Base-by-base conservation (phyloP, 2,797 vertebrate species). In the Tokudaia tokunoshimensis region DNA sequence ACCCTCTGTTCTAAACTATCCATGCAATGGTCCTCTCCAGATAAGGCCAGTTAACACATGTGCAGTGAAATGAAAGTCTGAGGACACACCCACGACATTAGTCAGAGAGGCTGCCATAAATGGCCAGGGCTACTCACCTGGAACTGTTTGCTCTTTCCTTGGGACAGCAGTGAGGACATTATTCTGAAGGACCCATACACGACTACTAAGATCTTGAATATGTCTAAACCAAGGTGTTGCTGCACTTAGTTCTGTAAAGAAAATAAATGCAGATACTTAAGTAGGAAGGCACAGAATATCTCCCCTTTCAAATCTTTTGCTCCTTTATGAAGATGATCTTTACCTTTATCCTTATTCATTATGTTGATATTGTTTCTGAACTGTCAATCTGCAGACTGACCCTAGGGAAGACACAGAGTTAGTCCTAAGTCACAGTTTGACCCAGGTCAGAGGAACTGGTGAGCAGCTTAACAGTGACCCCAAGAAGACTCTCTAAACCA, bases 121-220 rank as follows among this genome's bases (percentile, higher is more conserved):
- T 34, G 9, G 50, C 55, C 61, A 29, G 31, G 67, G 26, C 17
- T n/a, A 65, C 86, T 95, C 65, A 95, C 96, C 93, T 61, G 94
- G 89, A 84, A 81, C 34, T 0, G 72, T n/a, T 2, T 6, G 6
- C 0, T 57, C 12, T 82, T 65, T 96, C 85, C 89, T 91, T 0
- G 94, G 96, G n/a, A 94, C 84, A 37, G 67, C 74, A 83, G 31
- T 85, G 41, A 97, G 93, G 10, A 29, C 88, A 59, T 82, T 15
- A 4, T 50, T 67, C 52, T 91, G 91, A 91, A 96, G 47, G 15
- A 91, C 9, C 94, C 91, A 97, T 6, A 97, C 93, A 19, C 65
- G 92, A 14, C 95, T 90, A 84, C 26, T 84, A 20, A 90, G 82
- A 83, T 97, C 97, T 55, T 94, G 89, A 67, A 95, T 55, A 29